Percentiles rank a stretch among this genome's conserved stretches.
These are phyloP conservation scores for Corythaeola cristata DNA, from an alignment of 2,113 vertebrate species.

Conservation along the genomic window DNA sequence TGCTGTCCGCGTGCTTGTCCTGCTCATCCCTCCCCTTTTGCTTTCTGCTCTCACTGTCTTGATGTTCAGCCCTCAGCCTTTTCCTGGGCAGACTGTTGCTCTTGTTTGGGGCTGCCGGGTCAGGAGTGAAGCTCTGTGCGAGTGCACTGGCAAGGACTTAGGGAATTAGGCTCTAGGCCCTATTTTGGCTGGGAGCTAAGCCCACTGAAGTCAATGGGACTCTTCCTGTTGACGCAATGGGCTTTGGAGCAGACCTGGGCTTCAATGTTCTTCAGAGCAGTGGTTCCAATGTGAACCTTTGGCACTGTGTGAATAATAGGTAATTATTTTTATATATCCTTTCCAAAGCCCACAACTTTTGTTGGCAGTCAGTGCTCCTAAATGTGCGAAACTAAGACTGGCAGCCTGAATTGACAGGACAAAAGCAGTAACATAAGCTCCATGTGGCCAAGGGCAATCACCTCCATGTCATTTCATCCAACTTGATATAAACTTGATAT, in stretches of 20 bases:
- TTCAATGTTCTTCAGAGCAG: not conserved
- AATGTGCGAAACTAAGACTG: not conserved
- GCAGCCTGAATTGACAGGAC: not conserved
- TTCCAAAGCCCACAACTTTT: not conserved
- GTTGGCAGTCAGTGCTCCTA: not conserved
- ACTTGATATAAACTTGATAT: not conserved
- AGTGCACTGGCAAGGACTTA: not conserved
- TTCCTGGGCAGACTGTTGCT: not conserved
- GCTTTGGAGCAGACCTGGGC: not conserved
- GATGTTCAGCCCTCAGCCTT: not conserved
- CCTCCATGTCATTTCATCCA: not conserved
- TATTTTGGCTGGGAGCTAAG: not conserved
- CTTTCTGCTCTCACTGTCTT: not conserved
- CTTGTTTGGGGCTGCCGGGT: not conserved
- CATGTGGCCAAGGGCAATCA: not conserved
- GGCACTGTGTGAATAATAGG: not conserved
- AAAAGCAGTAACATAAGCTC: not conserved
- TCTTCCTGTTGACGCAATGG: not conserved
- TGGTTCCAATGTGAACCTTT: not conserved
- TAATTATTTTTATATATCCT: constrained; percentile 15
- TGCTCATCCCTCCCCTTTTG: not conserved
- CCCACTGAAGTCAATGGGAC: not conserved
- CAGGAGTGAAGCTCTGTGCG: not conserved
- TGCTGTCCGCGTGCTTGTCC: not conserved
- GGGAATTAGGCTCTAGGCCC: not conserved